Evolutionary conservation across 2,113 vertebrate genomes (phyloP).

Genomic region (Eupsittula cactorum): DNA sequence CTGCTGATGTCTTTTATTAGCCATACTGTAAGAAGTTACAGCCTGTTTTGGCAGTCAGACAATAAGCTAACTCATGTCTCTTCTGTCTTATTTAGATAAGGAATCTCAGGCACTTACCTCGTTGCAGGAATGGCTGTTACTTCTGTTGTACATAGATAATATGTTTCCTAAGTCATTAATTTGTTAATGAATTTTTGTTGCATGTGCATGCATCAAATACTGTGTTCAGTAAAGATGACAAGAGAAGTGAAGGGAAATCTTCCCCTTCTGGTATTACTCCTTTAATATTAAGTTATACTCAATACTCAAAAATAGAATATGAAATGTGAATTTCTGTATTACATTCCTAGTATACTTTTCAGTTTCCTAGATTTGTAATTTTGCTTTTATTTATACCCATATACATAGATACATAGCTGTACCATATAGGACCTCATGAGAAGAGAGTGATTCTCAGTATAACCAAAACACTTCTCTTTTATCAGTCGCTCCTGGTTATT

Average conservation of each 20-base stretch:
- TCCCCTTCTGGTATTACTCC: background rate
- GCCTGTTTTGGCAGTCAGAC: background rate
- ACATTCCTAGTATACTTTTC: background rate
- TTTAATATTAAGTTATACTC: background rate
- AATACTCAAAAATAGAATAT: background rate
- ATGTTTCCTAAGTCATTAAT: background rate
- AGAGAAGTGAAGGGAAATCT: background rate
- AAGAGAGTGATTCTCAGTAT: background rate
- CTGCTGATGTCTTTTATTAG: background rate
- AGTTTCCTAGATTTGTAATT: background rate
- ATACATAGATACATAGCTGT: background rate
- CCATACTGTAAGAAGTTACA: background rate
- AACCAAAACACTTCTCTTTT: background rate
- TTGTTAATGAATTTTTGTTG: background rate
- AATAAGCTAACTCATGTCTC: background rate
- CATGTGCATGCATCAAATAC: background rate
- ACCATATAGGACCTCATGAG: background rate
- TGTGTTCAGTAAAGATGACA: background rate
- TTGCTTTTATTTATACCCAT: background rate
- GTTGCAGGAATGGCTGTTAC: background rate
- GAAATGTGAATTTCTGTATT: background rate
- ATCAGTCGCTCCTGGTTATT: background rate
- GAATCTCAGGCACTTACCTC: background rate
- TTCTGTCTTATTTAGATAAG: background rate
- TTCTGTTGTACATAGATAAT: background rate